Conservation (phyloP, 2,113 vertebrate genomes). For the Vimba vimba region DNA sequence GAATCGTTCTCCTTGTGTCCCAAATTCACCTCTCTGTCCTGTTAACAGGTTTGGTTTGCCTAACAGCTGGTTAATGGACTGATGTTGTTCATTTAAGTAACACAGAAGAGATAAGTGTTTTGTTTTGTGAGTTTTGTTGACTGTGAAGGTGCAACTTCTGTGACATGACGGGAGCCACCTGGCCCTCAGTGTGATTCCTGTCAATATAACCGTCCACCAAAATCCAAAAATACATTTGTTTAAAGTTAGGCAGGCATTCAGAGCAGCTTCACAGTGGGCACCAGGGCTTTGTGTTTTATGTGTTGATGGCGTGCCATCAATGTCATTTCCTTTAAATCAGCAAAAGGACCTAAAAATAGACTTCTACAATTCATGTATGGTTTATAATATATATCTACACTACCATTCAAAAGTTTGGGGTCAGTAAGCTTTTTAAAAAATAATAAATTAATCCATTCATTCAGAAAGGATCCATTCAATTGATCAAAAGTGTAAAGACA, state of each 20-base stretch:
- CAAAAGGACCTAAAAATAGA: background rate
- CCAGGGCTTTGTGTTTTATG: constrained; percentile 18
- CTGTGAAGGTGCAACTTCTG: constrained; percentile 13
- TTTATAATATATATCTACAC: background rate
- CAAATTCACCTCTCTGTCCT: constrained; percentile 5
- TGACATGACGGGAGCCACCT: constrained; percentile 29
- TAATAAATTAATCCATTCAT: background rate
- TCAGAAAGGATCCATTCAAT: background rate
- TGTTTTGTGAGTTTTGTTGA: background rate
- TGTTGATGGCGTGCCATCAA: background rate
- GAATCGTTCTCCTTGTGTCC: background rate
- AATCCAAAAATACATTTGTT: constrained; percentile 44
- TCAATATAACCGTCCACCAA: constrained; percentile 5
- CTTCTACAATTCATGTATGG: background rate
- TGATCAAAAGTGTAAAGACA: background rate
- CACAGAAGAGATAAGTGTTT: constrained; percentile 26
- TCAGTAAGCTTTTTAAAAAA: background rate
- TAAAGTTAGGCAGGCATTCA: constrained; percentile 4
- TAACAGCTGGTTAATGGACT: constrained; percentile 26
- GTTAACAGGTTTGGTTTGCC: constrained; percentile 11
- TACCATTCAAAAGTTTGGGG: background rate
- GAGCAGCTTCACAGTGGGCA: background rate
- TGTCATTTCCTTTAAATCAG: constrained; percentile 7
- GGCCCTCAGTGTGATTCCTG: constrained; percentile 4
- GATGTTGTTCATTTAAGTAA: background rate